Evolutionary conservation across 1,140 invertebrate species (phyloP).

Genomic region (Leptoteleia sp.): DNA sequence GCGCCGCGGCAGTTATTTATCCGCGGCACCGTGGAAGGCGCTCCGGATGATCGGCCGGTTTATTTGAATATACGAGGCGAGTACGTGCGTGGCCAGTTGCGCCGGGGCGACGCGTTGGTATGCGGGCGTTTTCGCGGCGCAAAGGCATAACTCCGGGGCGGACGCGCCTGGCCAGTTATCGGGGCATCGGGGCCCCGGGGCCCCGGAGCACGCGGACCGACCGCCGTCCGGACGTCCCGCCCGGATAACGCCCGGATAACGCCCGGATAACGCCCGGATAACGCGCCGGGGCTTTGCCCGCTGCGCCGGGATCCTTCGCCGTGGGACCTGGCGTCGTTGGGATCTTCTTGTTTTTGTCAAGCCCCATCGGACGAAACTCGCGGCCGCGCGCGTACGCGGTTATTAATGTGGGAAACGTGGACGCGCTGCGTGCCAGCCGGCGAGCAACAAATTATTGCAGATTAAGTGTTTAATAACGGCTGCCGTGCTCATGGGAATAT

Average conservation of each 20-base stretch:
- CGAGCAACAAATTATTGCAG: constrained; percentile 57
- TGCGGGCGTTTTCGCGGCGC: no score
- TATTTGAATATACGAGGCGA: constrained; percentile 39
- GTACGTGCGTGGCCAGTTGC: constrained; percentile 8
- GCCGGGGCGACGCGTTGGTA: constrained; percentile 31
- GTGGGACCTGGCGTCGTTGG: constrained; percentile 25
- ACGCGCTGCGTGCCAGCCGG: constrained; percentile 15
- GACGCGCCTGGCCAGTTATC: constrained; percentile 56
- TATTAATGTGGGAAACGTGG: constrained; percentile 60
- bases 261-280: constrained; percentile 26
- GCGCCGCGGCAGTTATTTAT: constrained; percentile 28
- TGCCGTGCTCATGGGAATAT: constrained; percentile 33
- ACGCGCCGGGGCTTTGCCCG: not conserved
- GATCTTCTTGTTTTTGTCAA: constrained; percentile 49
- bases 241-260: no score
- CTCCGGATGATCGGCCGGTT: constrained; percentile 51
- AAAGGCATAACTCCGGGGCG: constrained; percentile 54
- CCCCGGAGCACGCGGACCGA: constrained; percentile 49
- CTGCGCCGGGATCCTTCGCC: constrained; percentile 37
- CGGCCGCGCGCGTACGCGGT: constrained; percentile 24
- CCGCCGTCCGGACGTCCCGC: no score
- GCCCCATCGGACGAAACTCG: constrained; percentile 34
- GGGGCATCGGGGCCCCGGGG: constrained; percentile 52
- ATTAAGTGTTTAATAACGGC: constrained; percentile 59
- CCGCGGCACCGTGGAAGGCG: constrained; percentile 34